Evolutionary conservation across 2,888 invertebrate genomes (phyloP), one percentile per base, ranked within the genome.

Genomic region (Cryptocephalus moraei): DNA sequence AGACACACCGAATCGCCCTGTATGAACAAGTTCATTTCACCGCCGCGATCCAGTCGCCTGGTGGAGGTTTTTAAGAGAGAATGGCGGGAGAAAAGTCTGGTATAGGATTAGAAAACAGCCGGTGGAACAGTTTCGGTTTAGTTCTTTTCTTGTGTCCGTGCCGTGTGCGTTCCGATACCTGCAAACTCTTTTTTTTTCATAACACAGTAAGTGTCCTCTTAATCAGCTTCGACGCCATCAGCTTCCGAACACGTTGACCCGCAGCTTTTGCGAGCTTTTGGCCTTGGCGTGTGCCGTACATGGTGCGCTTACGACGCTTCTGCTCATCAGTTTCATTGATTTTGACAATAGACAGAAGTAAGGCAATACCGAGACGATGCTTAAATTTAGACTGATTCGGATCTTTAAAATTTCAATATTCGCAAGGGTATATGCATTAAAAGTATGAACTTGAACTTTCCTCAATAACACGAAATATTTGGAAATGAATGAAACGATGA

Each of bases 71-170:
- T 62, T 60, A 62, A 63, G 61, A 62, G 63, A 56, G 64, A 62
- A 66, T 67, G 68, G 68, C 66, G 67, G 68, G 67, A 66, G 67
- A 61, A 61, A 60, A 58, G 52, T 51, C 56, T 61, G 60, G 62
- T 63, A 67, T 67, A 65, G 65, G 66, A 66, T 68, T 68, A 65
- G 66, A 66, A 64, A 68, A 66, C 67, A 65, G 64, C 60, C 64
- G 61, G 64, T 60, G 60, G 61, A 63, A 59, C 66, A 62, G 65
- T 67, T 63, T 65, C 65, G 61, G 62, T 56, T 62, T 63, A 64
- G 62, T 65, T 63, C 62, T 67, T 65, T 64, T 63, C 63, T 61
- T 60, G 67, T 65, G 64, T 57, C 60, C 57, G 67, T 64, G 66
- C 62, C 61, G 66, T 63, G 65, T 62, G 62, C 62, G 45, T 50